These are phyloP conservation scores for Melitaea athalia DNA, from an alignment of 2,888 invertebrate genomes.

Conservation along the genomic window DNA sequence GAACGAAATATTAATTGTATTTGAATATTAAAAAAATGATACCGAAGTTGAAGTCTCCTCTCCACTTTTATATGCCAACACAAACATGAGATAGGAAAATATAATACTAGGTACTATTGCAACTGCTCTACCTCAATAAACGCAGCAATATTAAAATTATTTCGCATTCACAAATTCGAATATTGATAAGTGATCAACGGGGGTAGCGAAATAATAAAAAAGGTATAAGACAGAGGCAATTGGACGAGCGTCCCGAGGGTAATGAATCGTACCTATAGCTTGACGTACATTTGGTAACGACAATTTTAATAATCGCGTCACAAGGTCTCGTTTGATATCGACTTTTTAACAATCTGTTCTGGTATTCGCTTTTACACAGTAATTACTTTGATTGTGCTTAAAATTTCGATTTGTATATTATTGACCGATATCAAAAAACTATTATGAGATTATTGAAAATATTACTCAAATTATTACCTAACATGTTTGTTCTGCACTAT, in stretches of 20 bases:
- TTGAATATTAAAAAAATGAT: no score
- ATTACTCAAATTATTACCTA: no score
- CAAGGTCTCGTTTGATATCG: slow-evolving; percentile 46
- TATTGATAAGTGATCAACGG: slow-evolving; percentile 29
- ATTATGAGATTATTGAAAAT: no score
- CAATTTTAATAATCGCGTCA: slow-evolving; percentile 76
- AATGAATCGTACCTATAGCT: slow-evolving; percentile 54
- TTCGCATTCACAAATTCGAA: slow-evolving; percentile 18
- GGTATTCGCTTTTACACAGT: slow-evolving; percentile 31
- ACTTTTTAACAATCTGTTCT: slow-evolving; percentile 34
- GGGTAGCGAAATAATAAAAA: slow-evolving; percentile 51
- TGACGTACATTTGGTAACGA: slow-evolving; percentile 54
- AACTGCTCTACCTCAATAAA: not conserved
- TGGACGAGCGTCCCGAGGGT: slow-evolving; percentile 70
- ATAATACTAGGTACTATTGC: not conserved
- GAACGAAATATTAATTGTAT: no score
- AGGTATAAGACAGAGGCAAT: slow-evolving; percentile 61
- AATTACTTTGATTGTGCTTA: slow-evolving; percentile 27
- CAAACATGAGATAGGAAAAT: no score
- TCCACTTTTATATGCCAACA: no score
- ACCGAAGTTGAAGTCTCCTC: no score
- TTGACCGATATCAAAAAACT: no score
- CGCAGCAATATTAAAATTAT: slow-evolving; percentile 10
- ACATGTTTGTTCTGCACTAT: no score
- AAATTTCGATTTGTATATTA: no score